Conservation (phyloP, 1,140 invertebrate species). For the Spodoptera frugiperda region DNA sequence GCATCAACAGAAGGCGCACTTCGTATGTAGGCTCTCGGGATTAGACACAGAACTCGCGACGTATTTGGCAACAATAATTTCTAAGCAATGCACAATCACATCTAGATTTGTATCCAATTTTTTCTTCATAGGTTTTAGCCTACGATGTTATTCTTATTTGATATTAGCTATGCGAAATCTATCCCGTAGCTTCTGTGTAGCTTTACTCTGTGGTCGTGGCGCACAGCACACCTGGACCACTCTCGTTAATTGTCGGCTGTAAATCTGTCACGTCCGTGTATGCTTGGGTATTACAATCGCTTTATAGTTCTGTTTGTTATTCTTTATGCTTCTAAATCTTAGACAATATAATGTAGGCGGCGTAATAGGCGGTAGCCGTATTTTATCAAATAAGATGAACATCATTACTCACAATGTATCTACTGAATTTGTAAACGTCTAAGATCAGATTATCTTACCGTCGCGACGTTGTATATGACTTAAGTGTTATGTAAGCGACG, state of each 20-base stretch:
- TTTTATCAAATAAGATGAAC: not conserved
- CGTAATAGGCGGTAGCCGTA: not conserved
- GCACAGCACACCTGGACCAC: constrained; percentile 23
- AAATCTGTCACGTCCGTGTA: constrained; percentile 34
- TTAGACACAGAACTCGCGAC: too few relatives aligned
- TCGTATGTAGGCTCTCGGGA: not conserved
- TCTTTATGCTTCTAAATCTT: constrained; percentile 5
- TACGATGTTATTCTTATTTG: not conserved
- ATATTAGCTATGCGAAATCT: not conserved
- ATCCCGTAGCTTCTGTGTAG: not conserved
- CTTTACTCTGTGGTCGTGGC: not conserved
- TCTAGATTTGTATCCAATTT: too few relatives aligned
- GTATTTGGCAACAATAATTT: too few relatives aligned
- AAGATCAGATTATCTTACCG: too few relatives aligned
- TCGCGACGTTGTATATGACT: too few relatives aligned
- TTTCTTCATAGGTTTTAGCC: too few relatives aligned
- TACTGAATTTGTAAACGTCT: not conserved
- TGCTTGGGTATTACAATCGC: constrained; percentile 1
- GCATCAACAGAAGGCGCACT: not conserved
- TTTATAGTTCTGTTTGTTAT: not conserved
- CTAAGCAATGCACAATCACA: too few relatives aligned
- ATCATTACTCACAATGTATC: not conserved
- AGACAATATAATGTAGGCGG: constrained; percentile 1
- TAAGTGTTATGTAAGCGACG: too few relatives aligned
- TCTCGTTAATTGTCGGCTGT: constrained; percentile 39